Conservation (phyloP, 1,140 invertebrate genomes). For the Meloidogyne exigua region DNA sequence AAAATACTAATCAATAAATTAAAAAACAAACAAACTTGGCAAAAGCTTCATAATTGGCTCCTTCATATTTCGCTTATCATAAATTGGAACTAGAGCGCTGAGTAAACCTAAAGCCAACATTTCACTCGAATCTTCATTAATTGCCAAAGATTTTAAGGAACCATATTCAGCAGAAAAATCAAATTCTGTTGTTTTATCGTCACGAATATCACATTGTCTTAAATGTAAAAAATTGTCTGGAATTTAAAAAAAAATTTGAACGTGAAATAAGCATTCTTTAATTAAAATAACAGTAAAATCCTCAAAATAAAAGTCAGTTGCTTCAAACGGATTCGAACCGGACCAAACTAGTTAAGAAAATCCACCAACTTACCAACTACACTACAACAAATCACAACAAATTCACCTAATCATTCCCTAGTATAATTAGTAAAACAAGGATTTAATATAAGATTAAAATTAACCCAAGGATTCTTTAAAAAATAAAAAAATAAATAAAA, state of each 20-base stretch:
- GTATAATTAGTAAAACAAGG: no score
- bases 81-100: conserved; percentile 34
- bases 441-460: no score
- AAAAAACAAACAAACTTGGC: conserved; percentile 15
- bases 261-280: background rate
- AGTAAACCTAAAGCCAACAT: conserved; percentile 30
- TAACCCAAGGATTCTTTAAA: no score
- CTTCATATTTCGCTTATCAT: conserved; percentile 29
- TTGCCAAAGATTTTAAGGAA: conserved; percentile 33
- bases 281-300: no score
- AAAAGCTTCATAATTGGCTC: conserved; percentile 27
- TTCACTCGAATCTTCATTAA: conserved; percentile 28
- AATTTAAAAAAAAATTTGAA: background rate
- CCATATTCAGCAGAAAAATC: conserved; percentile 23
- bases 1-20: background rate
- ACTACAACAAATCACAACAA: no score
- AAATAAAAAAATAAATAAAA: no score
- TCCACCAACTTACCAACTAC: no score
- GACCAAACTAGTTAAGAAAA: no score
- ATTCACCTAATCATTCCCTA: no score
- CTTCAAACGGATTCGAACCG: no score
- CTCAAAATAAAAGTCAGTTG: no score
- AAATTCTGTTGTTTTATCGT: conserved; percentile 20
- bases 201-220: conserved; percentile 36
- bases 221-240: background rate